Base-by-base conservation (phyloP, 2,888 invertebrate species). In the Junonia oenone region DNA sequence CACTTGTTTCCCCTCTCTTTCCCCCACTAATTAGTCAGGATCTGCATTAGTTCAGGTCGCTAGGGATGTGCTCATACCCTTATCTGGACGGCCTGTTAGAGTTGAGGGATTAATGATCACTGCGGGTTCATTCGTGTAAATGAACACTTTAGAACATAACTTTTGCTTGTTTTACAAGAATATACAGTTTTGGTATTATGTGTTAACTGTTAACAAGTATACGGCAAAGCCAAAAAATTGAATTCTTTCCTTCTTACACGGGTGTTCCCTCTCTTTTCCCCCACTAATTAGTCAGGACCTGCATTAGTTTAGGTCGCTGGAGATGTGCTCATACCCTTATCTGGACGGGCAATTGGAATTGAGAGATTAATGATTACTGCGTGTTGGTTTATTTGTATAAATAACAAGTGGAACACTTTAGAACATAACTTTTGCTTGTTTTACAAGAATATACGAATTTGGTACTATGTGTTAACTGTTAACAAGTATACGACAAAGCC, bases 271-370 rank as follows among this genome's bases (percentile, higher is more conserved):
- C 38, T 17, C 38, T n/a, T n/a, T 17, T 40, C 38, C n/a, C 38
- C 1, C 38, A 5, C 38, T 40, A 40, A 40, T 40, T 40, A 40
- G 37, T 40, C 19, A 40, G 19, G 17, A 40, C 38, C 38, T 40
- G 38, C 19, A 40, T 40, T 40, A 40, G 38, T 40, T 40, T n/a
- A 19, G 19, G 38, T 40, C 38, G 38, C 38, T 40, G 19, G 38
- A 19, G 38, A 40, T 19, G n/a, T 40, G 38, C 38, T 17, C 19
- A 19, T 40, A n/a, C 38, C 38, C 38, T 40, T 40, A 40, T 40
- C 38, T 40, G 15, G 38, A 40, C 17, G 38, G 38, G 17, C 19
- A 19, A 19, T 40, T 40, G 11, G 17, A 40, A 19, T 40, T 40
- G 11, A 40, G 38, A 40, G 38, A 40, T 40, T 40, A 40, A 40